These are phyloP conservation scores for Dipodomys stephensi DNA, from an alignment of 2,113 vertebrate species.

Conservation along the genomic window DNA sequence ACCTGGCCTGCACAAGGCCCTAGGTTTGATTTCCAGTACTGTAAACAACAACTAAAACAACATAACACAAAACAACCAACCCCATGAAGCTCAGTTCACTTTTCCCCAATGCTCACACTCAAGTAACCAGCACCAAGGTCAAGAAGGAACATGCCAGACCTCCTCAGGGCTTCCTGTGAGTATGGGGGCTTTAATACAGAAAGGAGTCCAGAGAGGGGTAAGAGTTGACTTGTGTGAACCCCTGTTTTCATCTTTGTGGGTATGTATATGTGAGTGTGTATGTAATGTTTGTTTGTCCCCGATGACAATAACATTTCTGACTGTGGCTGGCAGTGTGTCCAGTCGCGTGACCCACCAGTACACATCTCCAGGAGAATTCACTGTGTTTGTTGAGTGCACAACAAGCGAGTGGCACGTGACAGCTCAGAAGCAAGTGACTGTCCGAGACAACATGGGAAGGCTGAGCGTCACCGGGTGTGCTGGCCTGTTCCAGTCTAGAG, in stretches of 20 bases:
- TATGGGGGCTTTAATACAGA: too few species aligned
- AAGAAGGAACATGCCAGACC: not conserved
- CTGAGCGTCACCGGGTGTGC: conserved; percentile 88
- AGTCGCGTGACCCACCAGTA: conserved; percentile 91
- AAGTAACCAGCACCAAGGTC: not conserved
- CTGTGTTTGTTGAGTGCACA: conserved; percentile 91
- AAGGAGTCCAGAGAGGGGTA: too few species aligned
- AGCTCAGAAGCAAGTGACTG: conserved; percentile 89
- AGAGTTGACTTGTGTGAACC: too few species aligned
- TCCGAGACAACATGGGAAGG: conserved; percentile 87
- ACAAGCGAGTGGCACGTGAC: conserved; percentile 95
- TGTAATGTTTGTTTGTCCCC: not conserved
- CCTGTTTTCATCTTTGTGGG: not conserved
- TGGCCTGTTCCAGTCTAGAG: conserved; percentile 83
- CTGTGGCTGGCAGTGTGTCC: conserved; percentile 73
- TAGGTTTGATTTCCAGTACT: too few species aligned
- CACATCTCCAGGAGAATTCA: conserved; percentile 88
- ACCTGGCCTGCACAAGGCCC: too few species aligned
- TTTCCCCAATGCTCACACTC: not conserved
- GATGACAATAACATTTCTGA: not conserved
- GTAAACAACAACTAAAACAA: too few species aligned
- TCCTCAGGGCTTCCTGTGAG: not conserved
- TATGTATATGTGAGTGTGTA: not conserved
- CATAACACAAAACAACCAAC: too few species aligned
- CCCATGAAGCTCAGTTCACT: not conserved